Evolutionary conservation across 2,888 invertebrate species (phyloP).

Genomic region (Chrysodeixis includens): DNA sequence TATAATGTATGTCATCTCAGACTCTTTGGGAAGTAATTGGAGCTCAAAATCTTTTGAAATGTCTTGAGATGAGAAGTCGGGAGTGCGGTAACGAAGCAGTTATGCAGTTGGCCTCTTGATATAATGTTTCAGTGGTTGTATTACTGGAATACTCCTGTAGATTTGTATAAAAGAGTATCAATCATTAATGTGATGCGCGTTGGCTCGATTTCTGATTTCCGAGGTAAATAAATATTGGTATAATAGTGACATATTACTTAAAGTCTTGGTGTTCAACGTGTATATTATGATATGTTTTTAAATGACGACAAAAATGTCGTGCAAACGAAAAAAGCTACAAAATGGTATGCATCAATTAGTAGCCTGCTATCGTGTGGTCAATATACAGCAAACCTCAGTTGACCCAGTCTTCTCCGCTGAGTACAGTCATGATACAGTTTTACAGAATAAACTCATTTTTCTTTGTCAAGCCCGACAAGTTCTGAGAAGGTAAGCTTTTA

Average conservation of each 20-base stretch:
- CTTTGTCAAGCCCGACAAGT: slow-evolving; percentile 19
- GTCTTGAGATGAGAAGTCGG: slow-evolving; percentile 26
- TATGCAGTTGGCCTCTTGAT: neutral
- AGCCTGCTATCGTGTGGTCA: neutral
- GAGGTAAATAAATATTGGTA: too few species aligned
- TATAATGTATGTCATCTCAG: slow-evolving; percentile 42
- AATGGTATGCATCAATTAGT: neutral
- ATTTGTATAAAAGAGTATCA: too few species aligned
- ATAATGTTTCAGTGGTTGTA: neutral
- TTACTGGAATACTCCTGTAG: too few species aligned
- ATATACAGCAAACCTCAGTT: neutral
- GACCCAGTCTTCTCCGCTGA: neutral
- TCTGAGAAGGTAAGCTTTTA: slow-evolving; percentile 32
- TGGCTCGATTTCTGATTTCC: too few species aligned
- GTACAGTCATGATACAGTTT: neutral
- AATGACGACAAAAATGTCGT: neutral
- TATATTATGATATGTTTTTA: too few species aligned
- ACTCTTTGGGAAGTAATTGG: slow-evolving; percentile 42
- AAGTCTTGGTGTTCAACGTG: too few species aligned
- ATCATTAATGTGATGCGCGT: too few species aligned
- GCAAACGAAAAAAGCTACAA: too few species aligned
- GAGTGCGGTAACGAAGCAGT: slow-evolving; percentile 24
- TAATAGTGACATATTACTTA: too few species aligned
- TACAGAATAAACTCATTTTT: slow-evolving; percentile 27
- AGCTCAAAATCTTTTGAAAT: slow-evolving; percentile 42